Evolutionary conservation across 2,797 vertebrate species (phyloP).

Genomic region (Balearica regulorum): DNA sequence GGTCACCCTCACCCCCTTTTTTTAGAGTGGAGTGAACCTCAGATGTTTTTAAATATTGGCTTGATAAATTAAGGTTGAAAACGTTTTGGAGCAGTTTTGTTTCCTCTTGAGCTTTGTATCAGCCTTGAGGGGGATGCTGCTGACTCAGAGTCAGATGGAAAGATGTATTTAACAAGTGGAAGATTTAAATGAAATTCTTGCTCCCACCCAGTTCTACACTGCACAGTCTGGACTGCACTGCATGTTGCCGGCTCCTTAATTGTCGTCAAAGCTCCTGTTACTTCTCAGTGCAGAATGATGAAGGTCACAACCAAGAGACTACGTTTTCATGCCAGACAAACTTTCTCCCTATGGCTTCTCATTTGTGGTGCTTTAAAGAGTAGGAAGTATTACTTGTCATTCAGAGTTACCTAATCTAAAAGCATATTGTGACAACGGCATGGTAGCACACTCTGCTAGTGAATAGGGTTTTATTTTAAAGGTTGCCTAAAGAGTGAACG

Average conservation of each 20-base stretch:
- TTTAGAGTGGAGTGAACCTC: not conserved
- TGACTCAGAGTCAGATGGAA: conserved; percentile 27
- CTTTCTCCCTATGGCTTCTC: not conserved
- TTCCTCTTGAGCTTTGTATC: conserved; percentile 14
- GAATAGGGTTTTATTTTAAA: not conserved
- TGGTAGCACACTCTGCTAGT: not conserved
- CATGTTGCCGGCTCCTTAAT: not conserved
- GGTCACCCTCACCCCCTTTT: not conserved
- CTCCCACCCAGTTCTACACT: not conserved
- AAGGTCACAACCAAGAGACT: not conserved
- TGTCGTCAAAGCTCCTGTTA: not conserved
- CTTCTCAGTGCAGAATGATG: not conserved
- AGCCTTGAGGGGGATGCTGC: not conserved
- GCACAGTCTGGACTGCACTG: not conserved
- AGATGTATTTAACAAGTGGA: not conserved
- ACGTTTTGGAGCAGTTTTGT: not conserved
- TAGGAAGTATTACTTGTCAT: not conserved
- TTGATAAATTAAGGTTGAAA: not conserved
- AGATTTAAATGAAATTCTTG: not conserved
- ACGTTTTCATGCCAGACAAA: not conserved
- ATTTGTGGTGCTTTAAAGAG: not conserved
- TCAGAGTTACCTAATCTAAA: not conserved
- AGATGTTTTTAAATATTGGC: conserved; percentile 13
- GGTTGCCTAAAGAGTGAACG: not conserved
- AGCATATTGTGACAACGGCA: not conserved